A percentile compares a stretch with the other conserved stretches of the same genome.
Conservation (phyloP, 2,797 vertebrate species). For the Anabacerthia variegaticeps region DNA sequence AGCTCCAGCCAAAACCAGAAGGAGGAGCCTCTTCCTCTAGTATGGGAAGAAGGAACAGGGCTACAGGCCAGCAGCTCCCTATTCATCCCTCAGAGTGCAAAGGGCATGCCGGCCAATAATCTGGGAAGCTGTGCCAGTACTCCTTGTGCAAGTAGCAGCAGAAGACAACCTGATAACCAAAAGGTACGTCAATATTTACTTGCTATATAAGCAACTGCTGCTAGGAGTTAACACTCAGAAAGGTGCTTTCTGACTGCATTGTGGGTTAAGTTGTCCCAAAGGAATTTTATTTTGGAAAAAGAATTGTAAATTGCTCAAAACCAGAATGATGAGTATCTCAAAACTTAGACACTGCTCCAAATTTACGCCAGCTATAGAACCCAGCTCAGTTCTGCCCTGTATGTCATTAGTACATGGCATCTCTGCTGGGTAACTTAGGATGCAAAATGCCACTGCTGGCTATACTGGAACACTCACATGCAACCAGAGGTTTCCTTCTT, state of each 20-base stretch:
- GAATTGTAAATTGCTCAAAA: background rate
- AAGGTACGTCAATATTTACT: slow-evolving; percentile 45
- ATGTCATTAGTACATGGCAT: accelerated
- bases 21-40: slow-evolving; percentile 3
- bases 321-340: background rate
- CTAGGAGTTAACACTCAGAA: background rate
- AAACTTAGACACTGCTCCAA: background rate
- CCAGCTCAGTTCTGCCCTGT: background rate
- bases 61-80: slow-evolving; percentile 5
- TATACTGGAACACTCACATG: background rate
- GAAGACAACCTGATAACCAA: slow-evolving; percentile 38
- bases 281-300: background rate
- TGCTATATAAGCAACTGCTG: background rate
- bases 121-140: background rate
- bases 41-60: background rate
- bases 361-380: background rate
- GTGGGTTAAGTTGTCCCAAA: background rate
- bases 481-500: background rate
- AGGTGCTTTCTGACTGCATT: background rate
- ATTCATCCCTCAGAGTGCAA: background rate
- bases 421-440: background rate
- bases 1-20: background rate
- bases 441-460: background rate
- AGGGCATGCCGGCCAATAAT: background rate
- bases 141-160: background rate